These are phyloP conservation scores for Lepidonotus clava DNA, from an alignment of 2,888 invertebrate genomes.

Conservation along the genomic window DNA sequence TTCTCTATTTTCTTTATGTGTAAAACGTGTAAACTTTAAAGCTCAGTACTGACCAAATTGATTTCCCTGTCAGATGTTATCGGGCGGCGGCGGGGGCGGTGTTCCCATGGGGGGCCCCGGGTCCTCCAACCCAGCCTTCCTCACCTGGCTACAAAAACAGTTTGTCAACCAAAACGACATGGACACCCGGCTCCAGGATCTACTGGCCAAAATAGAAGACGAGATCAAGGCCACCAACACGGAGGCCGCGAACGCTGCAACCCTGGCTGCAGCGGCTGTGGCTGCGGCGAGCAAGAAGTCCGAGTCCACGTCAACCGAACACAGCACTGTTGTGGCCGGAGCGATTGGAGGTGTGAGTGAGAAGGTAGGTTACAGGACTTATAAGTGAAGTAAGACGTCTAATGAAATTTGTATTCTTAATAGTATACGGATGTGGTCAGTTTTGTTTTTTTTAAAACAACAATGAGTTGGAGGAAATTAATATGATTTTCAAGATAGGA, in stretches of 20 bases:
- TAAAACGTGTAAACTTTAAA: too few relatives aligned
- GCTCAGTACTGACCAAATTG: too few relatives aligned
- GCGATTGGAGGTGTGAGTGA: conserved; percentile 23
- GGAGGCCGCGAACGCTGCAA: conserved; percentile 10
- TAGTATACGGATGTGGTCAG: not conserved
- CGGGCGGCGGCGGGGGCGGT: conserved; percentile 60
- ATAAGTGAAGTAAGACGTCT: too few relatives aligned
- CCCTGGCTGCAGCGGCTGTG: conserved; percentile 14
- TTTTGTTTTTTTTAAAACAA: not conserved
- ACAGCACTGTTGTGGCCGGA: not conserved
- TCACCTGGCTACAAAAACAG: conserved; percentile 68
- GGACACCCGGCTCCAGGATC: conserved; percentile 65
- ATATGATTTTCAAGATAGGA: too few relatives aligned
- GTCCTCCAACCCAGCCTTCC: conserved; percentile 64
- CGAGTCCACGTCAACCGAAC: not conserved
- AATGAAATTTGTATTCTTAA: not conserved
- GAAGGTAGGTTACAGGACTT: conserved; percentile 28
- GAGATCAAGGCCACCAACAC: conserved; percentile 43
- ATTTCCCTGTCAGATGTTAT: conserved; percentile 43
- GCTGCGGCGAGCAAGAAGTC: conserved; percentile 12
- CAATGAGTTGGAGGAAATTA: too few relatives aligned
- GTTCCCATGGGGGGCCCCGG: conserved; percentile 63
- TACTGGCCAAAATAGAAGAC: conserved; percentile 68
- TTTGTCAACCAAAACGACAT: conserved; percentile 69
- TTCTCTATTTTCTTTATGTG: too few relatives aligned